phyloP scores from a whole-genome alignment of 1,140 invertebrate species.

The Magallana angulata region DNA sequence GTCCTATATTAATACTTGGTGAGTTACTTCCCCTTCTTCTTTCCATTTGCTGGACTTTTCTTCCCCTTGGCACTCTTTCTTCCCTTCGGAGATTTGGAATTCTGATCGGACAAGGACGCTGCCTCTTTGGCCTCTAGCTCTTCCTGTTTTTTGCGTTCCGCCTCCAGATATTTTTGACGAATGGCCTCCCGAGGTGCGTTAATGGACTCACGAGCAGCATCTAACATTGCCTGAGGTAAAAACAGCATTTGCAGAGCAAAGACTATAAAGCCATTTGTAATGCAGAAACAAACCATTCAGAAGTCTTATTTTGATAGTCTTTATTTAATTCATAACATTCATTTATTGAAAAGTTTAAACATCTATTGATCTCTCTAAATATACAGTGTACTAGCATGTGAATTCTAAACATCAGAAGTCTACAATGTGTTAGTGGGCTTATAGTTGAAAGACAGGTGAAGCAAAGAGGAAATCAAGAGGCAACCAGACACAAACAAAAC shows the following conservation, averaged over 20 bases:
- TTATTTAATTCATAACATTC: neutral
- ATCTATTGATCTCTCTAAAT: neutral
- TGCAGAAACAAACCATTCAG: neutral
- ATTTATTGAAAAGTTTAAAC: neutral
- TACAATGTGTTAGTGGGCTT: neutral
- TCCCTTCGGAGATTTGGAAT: slow-evolving; percentile 76
- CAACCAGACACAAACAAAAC: too few relatives aligned
- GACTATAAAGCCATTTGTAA: neutral
- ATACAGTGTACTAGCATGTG: neutral
- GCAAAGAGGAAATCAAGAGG: neutral
- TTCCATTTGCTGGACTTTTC: slow-evolving; percentile 68
- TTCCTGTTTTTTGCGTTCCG: slow-evolving; percentile 72
- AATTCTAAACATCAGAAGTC: neutral
- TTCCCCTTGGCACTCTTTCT: slow-evolving; percentile 75
- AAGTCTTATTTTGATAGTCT: neutral
- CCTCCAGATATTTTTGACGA: slow-evolving; percentile 77
- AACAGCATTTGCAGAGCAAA: neutral
- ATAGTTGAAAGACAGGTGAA: neutral
- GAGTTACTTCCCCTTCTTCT: slow-evolving; percentile 67
- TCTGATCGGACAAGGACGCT: slow-evolving; percentile 71
- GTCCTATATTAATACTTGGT: neutral
- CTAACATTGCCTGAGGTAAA: slow-evolving; percentile 70
- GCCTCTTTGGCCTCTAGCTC: slow-evolving; percentile 75
- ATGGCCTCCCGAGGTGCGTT: slow-evolving; percentile 77
- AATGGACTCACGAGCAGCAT: slow-evolving; percentile 72